Evolutionary conservation across 2,797 vertebrate genomes (phyloP), one percentile per base, ranked within the genome.

Genomic region (Propithecus deckenii): DNA sequence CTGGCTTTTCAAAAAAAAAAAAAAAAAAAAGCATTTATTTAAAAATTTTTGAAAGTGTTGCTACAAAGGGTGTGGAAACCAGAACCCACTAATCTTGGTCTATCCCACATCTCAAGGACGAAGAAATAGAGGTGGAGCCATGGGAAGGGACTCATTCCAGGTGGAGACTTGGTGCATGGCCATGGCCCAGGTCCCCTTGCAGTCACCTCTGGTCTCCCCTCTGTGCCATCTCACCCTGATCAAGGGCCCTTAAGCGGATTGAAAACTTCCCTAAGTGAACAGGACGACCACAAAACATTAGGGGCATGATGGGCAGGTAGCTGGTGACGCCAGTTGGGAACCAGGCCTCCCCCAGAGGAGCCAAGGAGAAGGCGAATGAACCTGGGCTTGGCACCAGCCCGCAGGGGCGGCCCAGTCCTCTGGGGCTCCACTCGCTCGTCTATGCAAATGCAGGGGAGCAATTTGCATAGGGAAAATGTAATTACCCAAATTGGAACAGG

Each of bases 401-500:
- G 41, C 17, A 15, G 17, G 76, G 79, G 59, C 41, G 32, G 55
- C 32, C 43, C 4, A 46, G 57, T 46, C 22, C 41, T 35, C 43
- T 50, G 61, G 74, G 43, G 14, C 41, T 90, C 84, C 22, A 65
- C 67, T 32, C 25, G 3, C 18, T 48, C 57, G 8, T 87, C 90
- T 89, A 80, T 94, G 94, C 75, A 97, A 96, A 95, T 97, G 63
- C n/a, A 35, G 30, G 79, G 46, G 59, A 94, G 17, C 23, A n/a
- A 91, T 98, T 75, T 97, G 86, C 90, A 94, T 86, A 61, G 46
- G 92, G 69, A 96, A 96, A 97, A 96, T 94, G 71, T 93, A 95
- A 96, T 97, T 97, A 95, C 83, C 61, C 55, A 91, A 63, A 92
- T 35, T 97, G 97, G 95, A 97, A 92, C 91, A 88, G 94, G 85